Evolutionary conservation across 2,888 invertebrate genomes (phyloP).

Genomic region (Plutella xylostella): DNA sequence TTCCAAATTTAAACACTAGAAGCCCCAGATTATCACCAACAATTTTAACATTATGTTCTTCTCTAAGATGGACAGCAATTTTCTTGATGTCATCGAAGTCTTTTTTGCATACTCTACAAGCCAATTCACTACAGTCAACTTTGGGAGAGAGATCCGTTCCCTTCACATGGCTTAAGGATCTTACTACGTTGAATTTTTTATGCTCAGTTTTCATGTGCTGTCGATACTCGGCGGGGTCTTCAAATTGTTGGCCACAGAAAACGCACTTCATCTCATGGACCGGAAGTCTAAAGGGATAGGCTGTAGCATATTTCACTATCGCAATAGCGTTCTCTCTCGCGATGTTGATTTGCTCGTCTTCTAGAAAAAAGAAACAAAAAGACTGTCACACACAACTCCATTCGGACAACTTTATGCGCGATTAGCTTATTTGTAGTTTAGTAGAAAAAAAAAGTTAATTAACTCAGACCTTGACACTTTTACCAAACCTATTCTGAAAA

Average conservation of each 20-base stretch:
- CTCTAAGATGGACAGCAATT: slow-evolving; percentile 11
- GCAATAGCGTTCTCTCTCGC: slow-evolving; percentile 45
- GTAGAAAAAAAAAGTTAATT: too few relatives aligned
- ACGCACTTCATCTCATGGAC: slow-evolving; percentile 40
- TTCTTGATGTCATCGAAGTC: slow-evolving; percentile 6
- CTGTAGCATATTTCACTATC: slow-evolving; percentile 41
- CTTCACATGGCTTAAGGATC: slow-evolving; percentile 16
- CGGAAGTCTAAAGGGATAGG: slow-evolving; percentile 47
- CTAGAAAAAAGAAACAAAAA: slow-evolving; percentile 25
- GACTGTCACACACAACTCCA: too few relatives aligned
- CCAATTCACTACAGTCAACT: slow-evolving; percentile 14
- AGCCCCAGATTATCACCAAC: too few relatives aligned
- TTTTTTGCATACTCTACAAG: slow-evolving; percentile 12
- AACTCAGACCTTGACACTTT: too few relatives aligned
- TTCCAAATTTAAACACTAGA: too few relatives aligned
- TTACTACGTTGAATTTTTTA: slow-evolving; percentile 1
- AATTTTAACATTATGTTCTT: slow-evolving; percentile 9
- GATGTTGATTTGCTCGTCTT: slow-evolving; percentile 23
- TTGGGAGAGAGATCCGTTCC: slow-evolving; percentile 14
- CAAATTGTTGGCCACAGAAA: slow-evolving; percentile 48
- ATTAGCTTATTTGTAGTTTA: too few relatives aligned
- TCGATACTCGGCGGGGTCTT: slow-evolving; percentile 39
- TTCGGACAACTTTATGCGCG: too few relatives aligned
- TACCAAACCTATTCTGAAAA: too few relatives aligned
- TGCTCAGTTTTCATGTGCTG: slow-evolving; percentile 28